Base-by-base conservation (phyloP, 2,797 vertebrate species). In the Sebastes kiyomatsui region DNA sequence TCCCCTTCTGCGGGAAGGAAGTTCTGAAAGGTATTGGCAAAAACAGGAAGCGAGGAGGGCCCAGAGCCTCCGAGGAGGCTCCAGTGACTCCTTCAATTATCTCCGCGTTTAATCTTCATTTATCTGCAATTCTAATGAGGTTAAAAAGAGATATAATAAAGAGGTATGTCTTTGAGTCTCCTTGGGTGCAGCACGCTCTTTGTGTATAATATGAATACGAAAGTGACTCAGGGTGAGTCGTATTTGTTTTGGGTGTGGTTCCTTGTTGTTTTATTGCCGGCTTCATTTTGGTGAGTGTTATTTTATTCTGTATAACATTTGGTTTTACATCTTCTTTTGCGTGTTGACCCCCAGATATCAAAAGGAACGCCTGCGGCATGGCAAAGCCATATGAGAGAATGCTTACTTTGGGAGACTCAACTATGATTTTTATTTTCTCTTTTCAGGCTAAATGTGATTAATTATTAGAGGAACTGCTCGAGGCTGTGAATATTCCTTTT, bases 71-170 rank as follows among this genome's bases (percentile, higher is more conserved):
- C 20, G 8, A 11, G 52, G 56, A 86, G 87, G 64, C 81, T 80
- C 55, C 4, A 73, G 72, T 83, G 85, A 91, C 90, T 88, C 35
- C 82, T 88, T 87, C 86, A 79, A 81, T 89, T 87, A 90, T 74
- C 88, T 23, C 61, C 4, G 49, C 81, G 81, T 88, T 89, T 90
- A 87, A 91, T 94, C 87, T 84, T 72, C 59, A 81, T 86, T 82
- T 82, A 91, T 93, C 72, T 92, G 89, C 85, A 92, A 87, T 81
- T 92, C 88, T 86, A 90, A 92, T 93, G 84, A 90, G 84, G 64
- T 79, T 42, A 70, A 66, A 81, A 58, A 79, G 62, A 81, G 52
- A 79, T 83, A 56, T 75, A 75, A 82, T 75, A 78, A 78, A 81
- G 79, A 30, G 75, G 66, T 23, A 18, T 56, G 82, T 81, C 86